Conservation (phyloP, 2,888 invertebrate genomes). For the Beris chalybata region DNA sequence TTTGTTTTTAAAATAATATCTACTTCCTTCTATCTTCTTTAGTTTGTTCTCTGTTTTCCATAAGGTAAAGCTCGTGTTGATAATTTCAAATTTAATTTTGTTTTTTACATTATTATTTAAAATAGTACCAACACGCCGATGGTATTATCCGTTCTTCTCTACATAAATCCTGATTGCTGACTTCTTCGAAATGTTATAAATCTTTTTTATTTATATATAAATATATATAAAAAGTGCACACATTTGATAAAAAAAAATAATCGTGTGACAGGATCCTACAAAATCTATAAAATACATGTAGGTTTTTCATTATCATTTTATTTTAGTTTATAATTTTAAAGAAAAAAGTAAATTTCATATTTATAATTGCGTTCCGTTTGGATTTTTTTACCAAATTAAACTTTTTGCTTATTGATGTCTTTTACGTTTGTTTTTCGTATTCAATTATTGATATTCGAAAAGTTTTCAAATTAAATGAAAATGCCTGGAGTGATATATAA, state of each 20-base stretch:
- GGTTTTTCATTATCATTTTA: conserved; percentile 11
- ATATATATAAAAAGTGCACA: not conserved
- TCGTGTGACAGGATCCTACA: conserved; percentile 6
- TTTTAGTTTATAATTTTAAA: conserved; percentile 5
- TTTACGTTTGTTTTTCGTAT: conserved; percentile 9
- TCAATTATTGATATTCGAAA: not conserved
- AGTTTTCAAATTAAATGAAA: not conserved
- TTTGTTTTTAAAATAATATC: too few relatives aligned
- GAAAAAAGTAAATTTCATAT: not conserved
- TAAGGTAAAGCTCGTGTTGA: too few relatives aligned
- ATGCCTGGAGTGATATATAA: conserved; percentile 21
- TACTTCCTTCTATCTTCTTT: too few relatives aligned
- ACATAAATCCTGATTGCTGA: conserved; percentile 24
- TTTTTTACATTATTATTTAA: too few relatives aligned
- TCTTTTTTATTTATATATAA: conserved; percentile 14
- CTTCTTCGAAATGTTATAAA: conserved; percentile 19
- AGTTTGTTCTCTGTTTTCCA: too few relatives aligned
- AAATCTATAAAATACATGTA: conserved; percentile 6
- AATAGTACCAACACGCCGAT: too few relatives aligned
- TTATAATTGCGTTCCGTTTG: conserved; percentile 15
- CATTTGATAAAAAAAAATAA: conserved; percentile 17
- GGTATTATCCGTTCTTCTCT: too few relatives aligned
- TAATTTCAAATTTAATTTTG: too few relatives aligned
- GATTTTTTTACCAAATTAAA: not conserved
- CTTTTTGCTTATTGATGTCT: not conserved